A percentile compares a stretch with the other conserved stretches of the same genome.
Evolutionary conservation across 2,888 invertebrate genomes (phyloP).

Genomic region (Stenotaenia linearis): DNA sequence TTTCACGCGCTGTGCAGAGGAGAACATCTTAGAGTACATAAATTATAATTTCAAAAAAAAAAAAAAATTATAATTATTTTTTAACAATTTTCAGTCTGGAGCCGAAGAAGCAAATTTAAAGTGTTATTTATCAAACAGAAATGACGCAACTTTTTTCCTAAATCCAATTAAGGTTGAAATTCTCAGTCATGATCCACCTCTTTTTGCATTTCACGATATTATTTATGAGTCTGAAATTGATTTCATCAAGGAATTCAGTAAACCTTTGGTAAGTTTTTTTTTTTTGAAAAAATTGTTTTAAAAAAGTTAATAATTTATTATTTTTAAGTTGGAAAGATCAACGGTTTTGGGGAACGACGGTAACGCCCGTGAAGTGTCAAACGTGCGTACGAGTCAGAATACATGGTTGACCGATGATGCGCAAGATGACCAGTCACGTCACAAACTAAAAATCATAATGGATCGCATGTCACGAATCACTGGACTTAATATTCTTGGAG

Average conservation of each 20-base stretch:
- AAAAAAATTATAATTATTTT: background rate
- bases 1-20: conserved; percentile 35
- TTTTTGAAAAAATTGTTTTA: background rate
- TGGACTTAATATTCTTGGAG: conserved; percentile 41
- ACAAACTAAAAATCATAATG: conserved; percentile 40
- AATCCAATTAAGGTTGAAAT: conserved; percentile 43
- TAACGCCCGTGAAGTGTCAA: conserved; percentile 43
- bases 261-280: conserved; percentile 39
- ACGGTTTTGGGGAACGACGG: conserved; percentile 39
- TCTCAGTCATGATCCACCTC: conserved; percentile 40
- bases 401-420: conserved; percentile 44
- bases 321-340: conserved; percentile 33
- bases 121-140: conserved; percentile 40
- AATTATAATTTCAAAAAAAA: too few relatives aligned
- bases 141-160: conserved; percentile 39
- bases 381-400: conserved; percentile 45
- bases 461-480: conserved; percentile 42
- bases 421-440: conserved; percentile 37
- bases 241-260: conserved; percentile 39
- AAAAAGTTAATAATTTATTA: background rate
- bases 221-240: conserved; percentile 41
- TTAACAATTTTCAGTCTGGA: background rate
- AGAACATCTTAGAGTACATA: conserved; percentile 26
- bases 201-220: conserved; percentile 43
- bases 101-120: conserved; percentile 38